Evolutionary conservation across 2,113 vertebrate genomes (phyloP).

Genomic region (Lepisosteus osseus): DNA sequence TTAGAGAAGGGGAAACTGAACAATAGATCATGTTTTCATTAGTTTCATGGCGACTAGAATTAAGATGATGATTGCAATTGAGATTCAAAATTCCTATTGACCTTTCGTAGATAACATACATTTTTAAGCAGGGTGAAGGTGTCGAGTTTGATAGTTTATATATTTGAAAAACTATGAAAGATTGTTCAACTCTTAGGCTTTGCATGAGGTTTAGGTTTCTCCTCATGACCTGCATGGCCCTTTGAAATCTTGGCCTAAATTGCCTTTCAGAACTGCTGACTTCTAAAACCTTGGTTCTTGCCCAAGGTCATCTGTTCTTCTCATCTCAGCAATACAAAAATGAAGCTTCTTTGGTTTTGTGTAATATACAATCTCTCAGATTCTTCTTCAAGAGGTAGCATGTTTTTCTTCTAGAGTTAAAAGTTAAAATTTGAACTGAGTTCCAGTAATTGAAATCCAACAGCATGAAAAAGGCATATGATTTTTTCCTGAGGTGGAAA

Average conservation of each 20-base stretch:
- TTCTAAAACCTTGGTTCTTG: constrained; percentile 48
- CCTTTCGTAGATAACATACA: no score
- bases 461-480: no score
- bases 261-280: constrained; percentile 63
- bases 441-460: no score
- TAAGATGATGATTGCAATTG: no score
- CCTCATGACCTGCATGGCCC: constrained; percentile 30
- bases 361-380: constrained; percentile 52
- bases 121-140: no score
- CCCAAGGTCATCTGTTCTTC: constrained; percentile 52
- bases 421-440: background rate
- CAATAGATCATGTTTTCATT: no score
- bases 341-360: constrained; percentile 68
- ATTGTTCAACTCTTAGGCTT: background rate
- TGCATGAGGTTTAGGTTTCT: constrained; percentile 12
- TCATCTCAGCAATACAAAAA: constrained; percentile 52
- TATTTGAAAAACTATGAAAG: background rate
- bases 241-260: constrained; percentile 33
- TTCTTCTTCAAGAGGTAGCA: constrained; percentile 6
- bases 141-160: background rate
- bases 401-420: constrained; percentile 7
- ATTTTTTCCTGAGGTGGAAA: no score
- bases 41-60: no score
- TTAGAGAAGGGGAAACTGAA: no score
- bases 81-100: no score